A percentile compares a stretch with the other conserved stretches of the same genome.
Conservation (phyloP, 2,113 vertebrate species). For the Brachyhypopomus occidentalis region DNA sequence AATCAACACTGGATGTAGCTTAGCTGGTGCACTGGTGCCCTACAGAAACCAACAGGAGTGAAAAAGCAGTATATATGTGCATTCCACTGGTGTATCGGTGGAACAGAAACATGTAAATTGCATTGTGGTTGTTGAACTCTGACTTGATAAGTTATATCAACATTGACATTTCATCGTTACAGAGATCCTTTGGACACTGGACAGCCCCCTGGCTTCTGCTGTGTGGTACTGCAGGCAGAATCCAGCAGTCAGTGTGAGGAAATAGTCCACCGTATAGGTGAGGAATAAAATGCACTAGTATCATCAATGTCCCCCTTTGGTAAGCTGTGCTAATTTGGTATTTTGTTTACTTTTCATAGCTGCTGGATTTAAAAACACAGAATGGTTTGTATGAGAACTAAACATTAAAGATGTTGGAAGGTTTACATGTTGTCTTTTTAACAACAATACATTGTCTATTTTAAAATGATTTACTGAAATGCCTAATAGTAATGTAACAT, state of each 20-base stretch:
- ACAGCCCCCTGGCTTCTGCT: slow-evolving; percentile 70
- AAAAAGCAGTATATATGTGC: not conserved
- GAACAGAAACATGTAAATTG: not conserved
- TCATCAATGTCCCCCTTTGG: not conserved
- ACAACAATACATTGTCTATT: not conserved
- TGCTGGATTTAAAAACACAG: slow-evolving; percentile 81
- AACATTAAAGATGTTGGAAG: not conserved
- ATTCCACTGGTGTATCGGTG: slow-evolving; percentile 11
- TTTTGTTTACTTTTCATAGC: slow-evolving; percentile 68
- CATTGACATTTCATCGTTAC: slow-evolving; percentile 59
- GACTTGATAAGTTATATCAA: slow-evolving; percentile 50
- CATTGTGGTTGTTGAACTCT: slow-evolving; percentile 5
- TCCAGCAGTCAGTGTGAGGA: slow-evolving; percentile 76
- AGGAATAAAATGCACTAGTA: slow-evolving; percentile 41
- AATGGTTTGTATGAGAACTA: slow-evolving; percentile 80
- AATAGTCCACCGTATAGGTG: slow-evolving; percentile 79
- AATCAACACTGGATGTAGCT: not conserved
- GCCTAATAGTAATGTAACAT: not conserved
- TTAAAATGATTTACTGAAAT: not conserved
- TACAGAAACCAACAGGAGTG: not conserved
- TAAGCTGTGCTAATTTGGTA: not conserved
- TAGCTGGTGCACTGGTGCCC: not conserved
- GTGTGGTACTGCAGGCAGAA: slow-evolving; percentile 73
- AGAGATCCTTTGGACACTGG: slow-evolving; percentile 74
- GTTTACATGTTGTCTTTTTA: not conserved